Evolutionary conservation across 2,888 invertebrate species (phyloP), one percentile per base, ranked within the genome.

Genomic region (Bombylius discolor): DNA sequence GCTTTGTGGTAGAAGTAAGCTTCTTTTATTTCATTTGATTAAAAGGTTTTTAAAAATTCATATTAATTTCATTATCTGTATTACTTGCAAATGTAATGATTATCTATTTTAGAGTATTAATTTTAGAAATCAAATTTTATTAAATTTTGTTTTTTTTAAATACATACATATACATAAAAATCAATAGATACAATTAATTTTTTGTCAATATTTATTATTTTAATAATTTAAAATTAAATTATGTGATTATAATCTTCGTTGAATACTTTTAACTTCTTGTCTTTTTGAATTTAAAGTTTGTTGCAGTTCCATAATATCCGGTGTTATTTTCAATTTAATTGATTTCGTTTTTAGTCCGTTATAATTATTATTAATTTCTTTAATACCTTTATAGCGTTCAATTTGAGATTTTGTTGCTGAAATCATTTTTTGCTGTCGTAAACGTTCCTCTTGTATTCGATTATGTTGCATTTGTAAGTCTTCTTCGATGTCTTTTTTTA

Each of bases 261-360:
- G 39, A 11, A 47, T 47, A 31, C 31, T 48, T 34, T 13, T 33
- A 13, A 51, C 33, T 56, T 56, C 42, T 5, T 32, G 34, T 34
- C 34, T 48, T 47, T 51, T 59, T 39, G 42, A 11, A 34, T 59
- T 47, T 13, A 59, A 47, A 52, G 53, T 59, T 36, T 42, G 49
- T 23, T 57, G 51, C 9, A 59, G 14, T 13, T 56, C 31, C 7
- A 57, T 47, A 33, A 59, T n/a, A 32, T 59, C 59, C 13, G 59
- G 57, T 4, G 51, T 57, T 6, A 56, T 32, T n/a, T 31, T 55
- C 12, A 55, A 32, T 23, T 59, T 49, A 13, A 11, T 33, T 13
- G 47, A 2, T 54, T 53, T 57, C 3, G 31, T 4, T 13, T 23
- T 23, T 23, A 23, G 23, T 2, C 23, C 23, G 23, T 23, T 23